Evolutionary conservation across 1,140 invertebrate genomes (phyloP), one percentile per base, ranked within the genome.

Genomic region (Hyles vespertilio): DNA sequence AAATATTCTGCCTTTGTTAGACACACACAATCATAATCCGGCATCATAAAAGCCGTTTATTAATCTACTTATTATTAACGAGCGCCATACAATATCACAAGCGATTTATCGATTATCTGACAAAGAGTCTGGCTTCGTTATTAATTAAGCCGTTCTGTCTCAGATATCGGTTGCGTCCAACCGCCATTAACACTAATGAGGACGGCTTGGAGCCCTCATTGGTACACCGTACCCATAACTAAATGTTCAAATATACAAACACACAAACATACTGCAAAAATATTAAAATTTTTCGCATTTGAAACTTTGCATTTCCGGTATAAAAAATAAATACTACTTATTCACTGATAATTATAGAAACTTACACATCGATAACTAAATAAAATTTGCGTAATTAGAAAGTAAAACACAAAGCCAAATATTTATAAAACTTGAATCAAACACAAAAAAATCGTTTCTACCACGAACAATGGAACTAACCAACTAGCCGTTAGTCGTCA

Each of bases 121-220:
- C 71, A 74, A 77, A 77, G 70, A 69, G 61, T 49, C 59, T 65
- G 65, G 59, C 63, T 63, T 58, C 63, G 50, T 65, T 70, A 74
- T 77, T 77, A 81, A 84, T 81, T 81, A 77, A 79, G 69, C 69
- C 68, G 70, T 69, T 74, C 65, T 71, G 79, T 76, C 77, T 73
- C 72, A 67, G 69, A 70, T 77, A 83, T 79, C 70, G 70, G 51
- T 51, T 74, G 58, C 61, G 58, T 67, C 67, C 62, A 65, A 63
- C 65, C 70, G 67, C 75, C 65, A 75, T 77, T 79, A 73, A 58
- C 70, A 62, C 70, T 79, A 79, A 79, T 79, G 77, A 81, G 67
- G 65, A 66, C 60, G 67, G 59, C 64, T 67, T 40, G 36, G 36
- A 5, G 8, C 36, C 36, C 36, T 40, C 36, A 40, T 5, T 2